Evolutionary conservation across 1,140 invertebrate genomes (phyloP).

Genomic region (Spodoptera litura): DNA sequence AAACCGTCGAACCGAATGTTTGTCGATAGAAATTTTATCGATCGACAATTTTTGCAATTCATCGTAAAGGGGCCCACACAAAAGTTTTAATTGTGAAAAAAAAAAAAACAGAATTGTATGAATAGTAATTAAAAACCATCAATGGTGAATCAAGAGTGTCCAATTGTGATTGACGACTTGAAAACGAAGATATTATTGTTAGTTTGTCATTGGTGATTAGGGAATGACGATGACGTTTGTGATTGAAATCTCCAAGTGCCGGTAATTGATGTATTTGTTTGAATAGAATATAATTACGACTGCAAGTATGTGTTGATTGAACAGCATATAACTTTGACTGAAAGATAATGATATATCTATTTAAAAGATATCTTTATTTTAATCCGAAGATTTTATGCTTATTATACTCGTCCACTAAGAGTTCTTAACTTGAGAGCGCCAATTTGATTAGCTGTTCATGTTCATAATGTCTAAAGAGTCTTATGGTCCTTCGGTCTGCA

Average conservation of each 20-base stretch:
- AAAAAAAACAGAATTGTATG: constrained; percentile 54
- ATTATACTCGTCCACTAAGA: no score
- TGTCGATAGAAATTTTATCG: constrained; percentile 28
- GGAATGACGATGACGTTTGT: not conserved
- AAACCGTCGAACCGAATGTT: constrained; percentile 24
- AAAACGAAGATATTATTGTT: constrained; percentile 18
- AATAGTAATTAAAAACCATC: constrained; percentile 57
- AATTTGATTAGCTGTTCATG: no score
- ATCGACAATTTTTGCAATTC: constrained; percentile 39
- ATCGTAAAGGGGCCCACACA: constrained; percentile 47
- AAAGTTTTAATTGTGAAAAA: constrained; percentile 52
- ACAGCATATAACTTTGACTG: not conserved
- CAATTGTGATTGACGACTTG: constrained; percentile 44
- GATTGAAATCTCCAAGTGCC: not conserved
- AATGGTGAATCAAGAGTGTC: constrained; percentile 51
- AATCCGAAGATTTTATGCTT: no score
- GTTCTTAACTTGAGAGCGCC: no score
- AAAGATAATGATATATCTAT: no score
- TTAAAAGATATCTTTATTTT: no score
- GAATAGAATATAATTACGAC: not conserved
- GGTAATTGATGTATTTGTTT: constrained; percentile 6
- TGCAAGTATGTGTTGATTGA: not conserved
- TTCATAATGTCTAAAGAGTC: no score
- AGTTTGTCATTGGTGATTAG: constrained; percentile 10
- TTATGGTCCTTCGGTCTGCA: no score